Conservation (phyloP, 1,140 invertebrate genomes). For the Stegodyphus dumicola region DNA sequence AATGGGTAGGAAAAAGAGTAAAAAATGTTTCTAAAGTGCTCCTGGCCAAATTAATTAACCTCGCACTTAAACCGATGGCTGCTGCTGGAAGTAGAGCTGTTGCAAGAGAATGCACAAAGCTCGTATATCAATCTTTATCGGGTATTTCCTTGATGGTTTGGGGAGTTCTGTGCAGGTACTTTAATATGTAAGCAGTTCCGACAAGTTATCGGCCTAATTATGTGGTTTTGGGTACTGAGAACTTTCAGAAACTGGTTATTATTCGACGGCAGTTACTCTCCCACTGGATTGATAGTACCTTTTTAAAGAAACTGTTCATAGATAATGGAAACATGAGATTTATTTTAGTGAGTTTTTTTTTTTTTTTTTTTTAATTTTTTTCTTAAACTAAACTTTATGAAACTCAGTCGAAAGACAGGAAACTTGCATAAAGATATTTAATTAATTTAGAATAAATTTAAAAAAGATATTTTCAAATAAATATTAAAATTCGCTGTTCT, state of each 20-base stretch:
- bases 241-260: not conserved
- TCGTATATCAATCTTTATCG: constrained; percentile 30
- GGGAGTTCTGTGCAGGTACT: not conserved
- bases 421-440: no score
- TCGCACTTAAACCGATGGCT: no score
- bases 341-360: no score
- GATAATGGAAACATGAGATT: no score
- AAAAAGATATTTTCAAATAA: no score
- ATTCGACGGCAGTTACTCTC: not conserved
- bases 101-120: not conserved
- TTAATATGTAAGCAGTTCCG: not conserved
- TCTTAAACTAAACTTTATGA: no score
- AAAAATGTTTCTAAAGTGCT: constrained; percentile 12
- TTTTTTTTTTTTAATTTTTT: no score
- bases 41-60: constrained; percentile 15
- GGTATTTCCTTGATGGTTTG: not conserved
- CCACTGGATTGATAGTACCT: no score
- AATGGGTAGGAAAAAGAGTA: not conserved
- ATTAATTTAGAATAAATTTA: no score
- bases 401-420: no score
- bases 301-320: no score
- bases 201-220: not conserved
- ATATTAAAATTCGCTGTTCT: no score
- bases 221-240: not conserved
- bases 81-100: not conserved